These are phyloP conservation scores for Sitta europaea DNA, from an alignment of 2,113 vertebrate genomes.

Conservation along the genomic window DNA sequence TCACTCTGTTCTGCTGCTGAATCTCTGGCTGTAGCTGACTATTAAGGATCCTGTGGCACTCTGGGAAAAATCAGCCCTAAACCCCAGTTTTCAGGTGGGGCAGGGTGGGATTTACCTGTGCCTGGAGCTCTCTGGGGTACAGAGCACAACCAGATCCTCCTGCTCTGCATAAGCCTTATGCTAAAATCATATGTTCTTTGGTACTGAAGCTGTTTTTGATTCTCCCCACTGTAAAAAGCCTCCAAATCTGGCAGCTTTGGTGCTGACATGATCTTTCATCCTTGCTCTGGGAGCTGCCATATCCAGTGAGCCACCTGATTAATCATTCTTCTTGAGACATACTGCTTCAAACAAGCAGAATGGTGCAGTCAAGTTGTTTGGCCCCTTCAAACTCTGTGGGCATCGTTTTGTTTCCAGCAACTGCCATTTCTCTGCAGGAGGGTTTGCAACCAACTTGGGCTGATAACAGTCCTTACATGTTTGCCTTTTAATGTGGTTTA, in stretches of 20 bases:
- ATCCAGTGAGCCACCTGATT: not conserved
- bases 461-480: not conserved
- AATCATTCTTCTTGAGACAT: not conserved
- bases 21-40: not conserved
- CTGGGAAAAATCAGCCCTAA: not conserved
- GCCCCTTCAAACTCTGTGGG: not conserved
- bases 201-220: not conserved
- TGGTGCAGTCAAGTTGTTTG: not conserved
- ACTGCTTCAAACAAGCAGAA: rapidly evolving
- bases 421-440: not conserved
- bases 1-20: rapidly evolving
- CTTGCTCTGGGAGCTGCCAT: not conserved
- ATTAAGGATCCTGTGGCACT: not conserved
- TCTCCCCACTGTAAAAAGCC: not conserved
- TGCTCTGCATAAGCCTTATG: not conserved
- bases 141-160: no score
- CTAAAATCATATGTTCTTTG: not conserved
- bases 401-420: not conserved
- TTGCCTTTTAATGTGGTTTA: not conserved
- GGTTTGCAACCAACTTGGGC: not conserved
- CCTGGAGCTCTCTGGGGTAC: not conserved
- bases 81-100: not conserved
- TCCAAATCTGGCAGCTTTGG: not conserved
- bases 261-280: not conserved
- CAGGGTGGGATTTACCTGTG: not conserved